Conservation (phyloP, 2,888 invertebrate species). For the Danaus chrysippus region DNA sequence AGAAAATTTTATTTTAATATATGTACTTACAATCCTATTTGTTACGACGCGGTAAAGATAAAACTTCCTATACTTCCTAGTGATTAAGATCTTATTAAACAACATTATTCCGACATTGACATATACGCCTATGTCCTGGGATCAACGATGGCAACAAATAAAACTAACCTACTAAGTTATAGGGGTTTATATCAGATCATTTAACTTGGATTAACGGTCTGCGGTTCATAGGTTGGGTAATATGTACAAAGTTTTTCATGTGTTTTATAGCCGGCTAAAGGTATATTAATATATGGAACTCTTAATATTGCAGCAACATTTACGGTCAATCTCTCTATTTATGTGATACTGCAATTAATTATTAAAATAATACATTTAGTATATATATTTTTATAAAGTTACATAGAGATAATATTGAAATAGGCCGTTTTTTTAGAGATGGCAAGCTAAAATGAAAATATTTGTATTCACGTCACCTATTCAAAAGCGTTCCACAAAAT, state of each 20-base stretch:
- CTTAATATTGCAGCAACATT: neutral
- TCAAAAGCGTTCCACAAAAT: slow-evolving; percentile 38
- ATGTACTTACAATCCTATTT: neutral
- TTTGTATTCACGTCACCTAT: slow-evolving; percentile 25
- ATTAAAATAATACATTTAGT: neutral
- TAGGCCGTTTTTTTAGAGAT: neutral
- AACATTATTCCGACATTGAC: neutral
- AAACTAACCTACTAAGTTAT: slow-evolving; percentile 11
- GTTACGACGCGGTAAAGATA: neutral
- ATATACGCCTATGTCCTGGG: neutral
- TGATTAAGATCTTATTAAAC: neutral
- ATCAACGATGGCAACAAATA: slow-evolving; percentile 5
- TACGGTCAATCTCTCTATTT: neutral
- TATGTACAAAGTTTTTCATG: slow-evolving; percentile 15
- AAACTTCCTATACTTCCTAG: too few relatives aligned
- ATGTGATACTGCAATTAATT: neutral
- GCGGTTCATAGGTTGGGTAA: slow-evolving; percentile 30
- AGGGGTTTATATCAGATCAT: slow-evolving; percentile 45
- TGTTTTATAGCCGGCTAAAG: slow-evolving; percentile 18
- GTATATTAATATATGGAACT: slow-evolving; percentile 1
- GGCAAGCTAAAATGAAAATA: neutral
- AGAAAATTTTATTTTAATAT: neutral
- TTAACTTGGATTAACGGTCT: slow-evolving; percentile 55
- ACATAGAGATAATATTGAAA: neutral
- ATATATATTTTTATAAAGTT: neutral